Percentiles rank a stretch among this genome's conserved stretches.
These are phyloP conservation scores for Batillaria attramentaria DNA, from an alignment of 1,140 invertebrate species.

Conservation along the genomic window DNA sequence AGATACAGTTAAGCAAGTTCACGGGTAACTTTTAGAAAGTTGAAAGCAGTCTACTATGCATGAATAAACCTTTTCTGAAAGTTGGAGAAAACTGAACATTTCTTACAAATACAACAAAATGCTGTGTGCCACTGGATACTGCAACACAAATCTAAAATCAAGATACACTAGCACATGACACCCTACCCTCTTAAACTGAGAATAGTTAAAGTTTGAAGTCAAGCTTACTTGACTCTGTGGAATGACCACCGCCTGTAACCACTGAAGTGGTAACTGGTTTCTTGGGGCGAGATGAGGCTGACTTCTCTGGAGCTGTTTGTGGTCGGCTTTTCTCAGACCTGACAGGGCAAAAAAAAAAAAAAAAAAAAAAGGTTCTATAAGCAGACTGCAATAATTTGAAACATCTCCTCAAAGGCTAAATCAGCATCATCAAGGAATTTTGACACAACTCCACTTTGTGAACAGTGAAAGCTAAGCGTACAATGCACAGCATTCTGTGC, in stretches of 20 bases:
- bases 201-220: not conserved
- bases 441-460: not conserved
- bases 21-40: no score
- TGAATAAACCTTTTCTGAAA: not conserved
- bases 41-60: not conserved
- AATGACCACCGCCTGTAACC: not conserved
- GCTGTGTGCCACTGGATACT: not conserved
- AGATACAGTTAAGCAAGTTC: no score
- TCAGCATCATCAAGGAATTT: no score
- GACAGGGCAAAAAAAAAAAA: not conserved
- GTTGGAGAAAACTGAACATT: not conserved
- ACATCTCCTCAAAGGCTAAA: no score
- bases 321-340: not conserved
- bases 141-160: not conserved
- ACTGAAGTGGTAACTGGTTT: slow-evolving; percentile 1
- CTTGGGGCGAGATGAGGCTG: slow-evolving; percentile 8
- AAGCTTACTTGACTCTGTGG: slow-evolving; percentile 10
- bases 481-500: not conserved
- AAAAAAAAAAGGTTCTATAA: no score
- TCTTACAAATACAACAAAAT: not conserved
- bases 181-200: not conserved
- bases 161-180: not conserved
- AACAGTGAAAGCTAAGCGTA: not conserved
- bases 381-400: no score
- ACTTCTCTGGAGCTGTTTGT: slow-evolving; percentile 35